phyloP scores from a whole-genome alignment of 2,113 vertebrate genomes.

The Polypterus bichir region DNA sequence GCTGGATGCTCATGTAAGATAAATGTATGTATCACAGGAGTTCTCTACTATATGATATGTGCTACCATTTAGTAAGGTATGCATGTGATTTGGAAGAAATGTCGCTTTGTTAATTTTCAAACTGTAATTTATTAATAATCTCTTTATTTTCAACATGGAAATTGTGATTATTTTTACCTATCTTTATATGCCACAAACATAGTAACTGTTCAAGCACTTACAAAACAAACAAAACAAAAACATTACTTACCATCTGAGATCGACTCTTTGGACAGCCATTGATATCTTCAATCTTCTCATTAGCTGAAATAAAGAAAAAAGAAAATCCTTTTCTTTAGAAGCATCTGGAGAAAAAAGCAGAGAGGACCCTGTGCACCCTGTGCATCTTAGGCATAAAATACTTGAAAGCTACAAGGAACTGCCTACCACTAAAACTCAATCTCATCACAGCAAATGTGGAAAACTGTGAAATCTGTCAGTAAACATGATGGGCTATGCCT shows the following conservation, averaged over 20 bases:
- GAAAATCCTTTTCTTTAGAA: slow-evolving; percentile 13
- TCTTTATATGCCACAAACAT: slow-evolving; percentile 1
- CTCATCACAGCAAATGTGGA: slow-evolving; percentile 36
- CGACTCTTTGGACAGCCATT: slow-evolving; percentile 92
- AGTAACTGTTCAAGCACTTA: slow-evolving; percentile 22
- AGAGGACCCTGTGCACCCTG: not conserved
- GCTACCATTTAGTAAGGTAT: too few relatives aligned
- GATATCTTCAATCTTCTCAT: slow-evolving; percentile 96
- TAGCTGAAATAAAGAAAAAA: slow-evolving; percentile 57
- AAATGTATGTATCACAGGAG: too few relatives aligned
- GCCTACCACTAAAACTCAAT: slow-evolving; percentile 35
- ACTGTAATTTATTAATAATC: too few relatives aligned
- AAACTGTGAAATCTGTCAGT: slow-evolving; percentile 33
- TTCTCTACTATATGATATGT: too few relatives aligned
- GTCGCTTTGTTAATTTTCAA: too few relatives aligned
- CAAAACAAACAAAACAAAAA: not conserved
- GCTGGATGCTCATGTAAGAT: too few relatives aligned
- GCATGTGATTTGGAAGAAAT: too few relatives aligned
- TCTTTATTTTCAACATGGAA: too few relatives aligned
- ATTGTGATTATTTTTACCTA: not conserved
- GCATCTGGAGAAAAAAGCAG: not conserved
- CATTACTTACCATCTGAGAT: slow-evolving; percentile 89
- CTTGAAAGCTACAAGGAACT: slow-evolving; percentile 6
- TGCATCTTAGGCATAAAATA: not conserved
- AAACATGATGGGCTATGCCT: slow-evolving; percentile 41